Base-by-base conservation (phyloP, 2,888 invertebrate genomes). In the Tinea semifulvella region DNA sequence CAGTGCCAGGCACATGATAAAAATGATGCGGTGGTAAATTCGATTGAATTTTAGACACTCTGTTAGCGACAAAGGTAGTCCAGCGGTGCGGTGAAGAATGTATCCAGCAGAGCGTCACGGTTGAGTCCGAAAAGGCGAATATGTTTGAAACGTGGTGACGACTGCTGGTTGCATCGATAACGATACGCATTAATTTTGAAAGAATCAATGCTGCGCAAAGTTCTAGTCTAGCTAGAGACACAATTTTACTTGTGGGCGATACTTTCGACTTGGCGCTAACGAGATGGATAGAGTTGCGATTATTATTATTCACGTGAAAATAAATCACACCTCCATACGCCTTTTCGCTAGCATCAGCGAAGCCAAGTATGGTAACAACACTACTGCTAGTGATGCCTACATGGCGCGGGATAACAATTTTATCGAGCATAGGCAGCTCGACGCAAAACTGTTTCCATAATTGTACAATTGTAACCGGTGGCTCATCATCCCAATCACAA, bases 401-500 rank as follows among this genome's bases (percentile, higher is more conserved):
- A 14, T 39, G 45, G 2, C 45, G 38, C 3, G 45, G 39, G 2
- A 45, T 19, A 2, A 19, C 13, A 5, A 45, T 6, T 2, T 25
- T 8, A 6, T 14, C 3, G 2, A 45, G 27, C n/a, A 17, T 7
- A 6, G 28, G 27, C 8, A 45, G 10, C 42, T 46, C 46, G 2
- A 3, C 2, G 6, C 19, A 14, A 20, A 42, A 31, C 20, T 46
- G 42, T 19, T n/a, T 14, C 49, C 49, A 51, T 11, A 40, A 13
- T 6, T 43, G 43, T 2, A 45, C 26, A 10, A 51, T 43, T 11
- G 46, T 31, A 2, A 17, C 11, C 11, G 50, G 49, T 16, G 48
- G 49, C 2, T 26, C 26, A 8, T 49, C 48, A 26, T 51, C 51
- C 45, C 47, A 51, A 31, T 49, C 48, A 2, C 46, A 7, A 2